These are phyloP conservation scores for Leptinotarsa haldemani DNA, from an alignment of 2,888 invertebrate genomes.

Conservation along the genomic window DNA sequence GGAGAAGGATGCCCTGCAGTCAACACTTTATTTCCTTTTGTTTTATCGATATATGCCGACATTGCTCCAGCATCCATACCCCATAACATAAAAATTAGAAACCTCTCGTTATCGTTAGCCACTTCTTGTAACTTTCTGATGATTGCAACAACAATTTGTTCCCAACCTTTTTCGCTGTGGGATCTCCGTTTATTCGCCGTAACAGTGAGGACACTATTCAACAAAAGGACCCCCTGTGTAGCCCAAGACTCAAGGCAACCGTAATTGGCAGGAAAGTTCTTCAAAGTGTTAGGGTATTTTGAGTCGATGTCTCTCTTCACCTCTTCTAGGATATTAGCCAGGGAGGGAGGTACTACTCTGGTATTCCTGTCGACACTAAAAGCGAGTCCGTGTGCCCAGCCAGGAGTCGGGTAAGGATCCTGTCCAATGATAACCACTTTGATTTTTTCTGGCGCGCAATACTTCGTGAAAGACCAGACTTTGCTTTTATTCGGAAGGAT, in stretches of 20 bases:
- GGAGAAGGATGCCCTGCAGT: constrained; percentile 25
- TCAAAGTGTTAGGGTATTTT: not conserved
- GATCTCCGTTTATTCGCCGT: constrained; percentile 16
- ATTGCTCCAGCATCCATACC: constrained; percentile 14
- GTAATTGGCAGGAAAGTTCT: not conserved
- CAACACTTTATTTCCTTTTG: constrained; percentile 10
- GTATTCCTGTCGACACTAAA: constrained; percentile 20
- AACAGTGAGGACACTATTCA: constrained; percentile 20
- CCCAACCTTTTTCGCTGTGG: constrained; percentile 24
- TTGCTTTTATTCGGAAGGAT: constrained; percentile 13
- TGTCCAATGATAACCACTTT: constrained; percentile 26
- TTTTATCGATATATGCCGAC: not conserved
- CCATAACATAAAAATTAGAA: constrained; percentile 25
- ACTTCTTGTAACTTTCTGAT: constrained; percentile 12
- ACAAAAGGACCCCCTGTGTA: constrained; percentile 22
- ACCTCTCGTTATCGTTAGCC: constrained; percentile 4
- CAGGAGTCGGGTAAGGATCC: constrained; percentile 22
- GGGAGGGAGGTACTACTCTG: constrained; percentile 15
- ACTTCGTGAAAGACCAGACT: constrained; percentile 23
- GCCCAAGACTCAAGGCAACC: constrained; percentile 26
- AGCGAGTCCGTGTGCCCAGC: constrained; percentile 22
- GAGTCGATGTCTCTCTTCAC: constrained; percentile 23
- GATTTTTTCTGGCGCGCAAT: constrained; percentile 13
- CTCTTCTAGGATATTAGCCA: constrained; percentile 18
- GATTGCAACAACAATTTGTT: not conserved